A percentile compares a stretch with the other conserved stretches of the same genome.
These are phyloP conservation scores for Himalopsyche tibetana DNA, from an alignment of 2,888 invertebrate species.

Conservation along the genomic window DNA sequence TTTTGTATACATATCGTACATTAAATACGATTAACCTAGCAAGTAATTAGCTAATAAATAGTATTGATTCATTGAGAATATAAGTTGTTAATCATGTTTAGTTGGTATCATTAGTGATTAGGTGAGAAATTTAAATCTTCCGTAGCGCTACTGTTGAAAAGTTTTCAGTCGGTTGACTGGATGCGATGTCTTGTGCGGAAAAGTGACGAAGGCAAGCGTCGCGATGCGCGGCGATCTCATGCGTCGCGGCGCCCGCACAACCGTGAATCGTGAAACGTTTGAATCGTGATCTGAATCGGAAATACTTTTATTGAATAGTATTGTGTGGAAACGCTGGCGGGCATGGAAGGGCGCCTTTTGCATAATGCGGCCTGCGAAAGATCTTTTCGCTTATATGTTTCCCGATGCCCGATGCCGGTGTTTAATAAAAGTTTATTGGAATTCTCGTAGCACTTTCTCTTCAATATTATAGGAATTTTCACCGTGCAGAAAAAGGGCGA, in stretches of 20 bases:
- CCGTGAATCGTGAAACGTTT: constrained; percentile 38
- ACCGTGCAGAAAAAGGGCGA: background rate
- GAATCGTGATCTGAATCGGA: constrained; percentile 63
- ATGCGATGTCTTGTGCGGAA: background rate
- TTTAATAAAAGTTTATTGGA: constrained; percentile 61
- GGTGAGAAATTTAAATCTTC: too few species aligned
- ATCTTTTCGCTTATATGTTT: constrained; percentile 46
- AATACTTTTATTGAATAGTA: constrained; percentile 64
- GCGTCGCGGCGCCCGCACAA: constrained; percentile 41
- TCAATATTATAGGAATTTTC: constrained; percentile 15
- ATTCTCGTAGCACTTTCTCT: constrained; percentile 48
- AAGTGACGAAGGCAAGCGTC: constrained; percentile 38
- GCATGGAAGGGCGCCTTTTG: constrained; percentile 52
- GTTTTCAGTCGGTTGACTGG: constrained; percentile 1
- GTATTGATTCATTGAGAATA: too few species aligned
- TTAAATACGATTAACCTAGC: too few species aligned
- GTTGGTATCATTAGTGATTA: too few species aligned
- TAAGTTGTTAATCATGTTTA: too few species aligned
- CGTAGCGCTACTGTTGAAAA: background rate
- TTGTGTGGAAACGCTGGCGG: constrained; percentile 55
- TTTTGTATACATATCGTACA: too few species aligned
- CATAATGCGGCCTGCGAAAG: constrained; percentile 57
- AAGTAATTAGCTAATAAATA: too few species aligned
- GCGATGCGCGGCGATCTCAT: constrained; percentile 27
- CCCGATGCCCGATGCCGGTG: constrained; percentile 46